A percentile compares a stretch with the other conserved stretches of the same genome.
Conservation (phyloP, 2,797 vertebrate species). For the Masticophis lateralis region DNA sequence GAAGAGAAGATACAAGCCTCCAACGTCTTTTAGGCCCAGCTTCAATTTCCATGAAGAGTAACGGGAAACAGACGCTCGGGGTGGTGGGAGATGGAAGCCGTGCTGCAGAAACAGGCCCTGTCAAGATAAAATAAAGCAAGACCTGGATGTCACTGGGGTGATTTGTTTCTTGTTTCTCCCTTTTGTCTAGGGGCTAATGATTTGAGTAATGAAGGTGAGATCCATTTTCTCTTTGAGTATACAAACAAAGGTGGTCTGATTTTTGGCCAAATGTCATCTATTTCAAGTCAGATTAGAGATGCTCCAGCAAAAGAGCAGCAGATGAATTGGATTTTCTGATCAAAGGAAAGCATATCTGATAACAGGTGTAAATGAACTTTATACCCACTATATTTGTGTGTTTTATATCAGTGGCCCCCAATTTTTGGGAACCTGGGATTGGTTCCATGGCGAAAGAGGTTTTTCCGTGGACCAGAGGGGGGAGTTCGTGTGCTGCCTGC, state of each 20-base stretch:
- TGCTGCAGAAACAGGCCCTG: conserved; percentile 64
- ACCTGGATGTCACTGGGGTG: conserved; percentile 61
- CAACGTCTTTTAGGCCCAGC: conserved; percentile 69
- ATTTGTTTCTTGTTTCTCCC: conserved; percentile 68
- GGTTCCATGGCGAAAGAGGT: no score
- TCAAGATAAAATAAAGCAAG: conserved; percentile 70
- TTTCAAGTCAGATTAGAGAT: conserved; percentile 61
- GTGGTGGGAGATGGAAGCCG: not conserved
- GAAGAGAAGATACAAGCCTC: conserved; percentile 76
- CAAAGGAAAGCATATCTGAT: conserved; percentile 60
- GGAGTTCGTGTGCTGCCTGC: no score
- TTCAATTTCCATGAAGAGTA: conserved; percentile 77
- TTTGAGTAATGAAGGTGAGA: conserved; percentile 64
- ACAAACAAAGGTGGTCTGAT: conserved; percentile 55
- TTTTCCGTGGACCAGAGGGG: no score
- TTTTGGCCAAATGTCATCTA: conserved; percentile 49
- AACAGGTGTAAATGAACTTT: conserved; percentile 46
- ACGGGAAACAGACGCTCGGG: conserved; percentile 62
- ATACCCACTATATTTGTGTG: not conserved
- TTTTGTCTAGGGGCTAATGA: conserved; percentile 65
- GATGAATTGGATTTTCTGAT: conserved; percentile 62
- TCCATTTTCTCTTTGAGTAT: conserved; percentile 56
- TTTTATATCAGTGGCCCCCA: not conserved
- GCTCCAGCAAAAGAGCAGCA: conserved; percentile 44
- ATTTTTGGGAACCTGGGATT: no score